Base-by-base conservation (phyloP, 2,797 vertebrate genomes). In the Danio kyathit region DNA sequence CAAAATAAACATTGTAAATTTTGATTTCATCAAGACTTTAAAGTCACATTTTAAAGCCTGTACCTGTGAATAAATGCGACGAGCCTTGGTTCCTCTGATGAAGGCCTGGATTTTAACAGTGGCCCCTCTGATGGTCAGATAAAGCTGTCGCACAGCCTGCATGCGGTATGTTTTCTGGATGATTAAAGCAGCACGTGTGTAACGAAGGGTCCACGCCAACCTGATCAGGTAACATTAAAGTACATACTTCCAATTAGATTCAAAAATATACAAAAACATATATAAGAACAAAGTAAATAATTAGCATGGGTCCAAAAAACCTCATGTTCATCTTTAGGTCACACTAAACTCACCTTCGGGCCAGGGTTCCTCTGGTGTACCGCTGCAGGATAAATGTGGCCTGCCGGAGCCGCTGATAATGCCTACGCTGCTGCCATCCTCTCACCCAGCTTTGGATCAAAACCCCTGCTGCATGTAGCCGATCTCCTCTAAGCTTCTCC, bases 81-180 rank as follows among this genome's bases (percentile, higher is more conserved):
- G 89, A 5, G 89, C 90, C 79, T 91, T 86, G 0, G 76, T 87
- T 38, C 94, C 94, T 8, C 91, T 89, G 80, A 88, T 57, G 46
- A 90, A 96, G 70, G 95, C 93, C 86, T 95, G 96, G 85, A 94
- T 92, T 74, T 91, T 95, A 89, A 94, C 0, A 0, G 88, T 79
- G 81, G 94, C 93, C 80, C 77, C 84, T 40, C 83, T 79, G 19
- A 89, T 83, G 67, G 76, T 70, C 43, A 91, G 85, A 88, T 91
- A 95, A 38, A 87, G 56, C 65, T 81, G 87, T 5, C 86, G 84
- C 79, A 93, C 89, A 67, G 84, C 64, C 75, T 90, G 52, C 95
- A 94, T 95, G 52, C 91, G 86, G 83, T 87, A 92, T 0, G 85
- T 90, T 88, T 92, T 95, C 91, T 96, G 95, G 81, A 96, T 89